phyloP scores from a whole-genome alignment of 2,113 vertebrate genomes.

The Ascaphus truei region DNA sequence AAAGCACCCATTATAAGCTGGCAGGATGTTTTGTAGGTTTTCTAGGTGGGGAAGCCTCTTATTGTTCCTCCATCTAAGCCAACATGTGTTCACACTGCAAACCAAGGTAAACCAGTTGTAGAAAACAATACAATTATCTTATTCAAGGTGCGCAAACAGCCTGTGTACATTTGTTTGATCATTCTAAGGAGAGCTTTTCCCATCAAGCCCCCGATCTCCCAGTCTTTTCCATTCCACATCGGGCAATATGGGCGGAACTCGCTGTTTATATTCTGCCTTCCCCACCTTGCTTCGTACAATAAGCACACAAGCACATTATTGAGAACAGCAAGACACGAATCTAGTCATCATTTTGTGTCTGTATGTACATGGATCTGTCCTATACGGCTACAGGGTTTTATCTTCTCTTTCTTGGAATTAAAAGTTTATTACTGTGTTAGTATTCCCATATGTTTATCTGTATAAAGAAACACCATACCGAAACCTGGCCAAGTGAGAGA shows the following conservation, averaged over 20 bases:
- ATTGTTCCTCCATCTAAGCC: neutral
- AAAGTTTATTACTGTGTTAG: too few relatives aligned
- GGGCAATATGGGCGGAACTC: too few relatives aligned
- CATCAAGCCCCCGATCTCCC: neutral
- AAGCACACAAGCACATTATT: too few relatives aligned
- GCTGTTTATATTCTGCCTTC: too few relatives aligned
- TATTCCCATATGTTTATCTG: too few relatives aligned
- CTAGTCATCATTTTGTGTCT: too few relatives aligned
- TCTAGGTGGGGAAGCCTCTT: neutral
- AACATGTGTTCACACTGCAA: neutral
- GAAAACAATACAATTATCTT: slow-evolving; percentile 1
- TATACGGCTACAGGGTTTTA: too few relatives aligned
- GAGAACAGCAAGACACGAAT: too few relatives aligned
- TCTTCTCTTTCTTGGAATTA: too few relatives aligned
- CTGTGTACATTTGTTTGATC: neutral
- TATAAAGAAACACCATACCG: neutral
- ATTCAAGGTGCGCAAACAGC: neutral
- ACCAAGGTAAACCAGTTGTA: neutral
- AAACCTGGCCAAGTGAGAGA: neutral
- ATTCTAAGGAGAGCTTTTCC: too few relatives aligned
- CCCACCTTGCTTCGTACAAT: too few relatives aligned
- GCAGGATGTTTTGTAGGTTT: neutral
- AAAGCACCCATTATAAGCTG: neutral
- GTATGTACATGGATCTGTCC: too few relatives aligned
- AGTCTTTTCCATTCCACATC: neutral